Conservation (phyloP, 2,113 vertebrate genomes). For the Thamnophis sirtalis region DNA sequence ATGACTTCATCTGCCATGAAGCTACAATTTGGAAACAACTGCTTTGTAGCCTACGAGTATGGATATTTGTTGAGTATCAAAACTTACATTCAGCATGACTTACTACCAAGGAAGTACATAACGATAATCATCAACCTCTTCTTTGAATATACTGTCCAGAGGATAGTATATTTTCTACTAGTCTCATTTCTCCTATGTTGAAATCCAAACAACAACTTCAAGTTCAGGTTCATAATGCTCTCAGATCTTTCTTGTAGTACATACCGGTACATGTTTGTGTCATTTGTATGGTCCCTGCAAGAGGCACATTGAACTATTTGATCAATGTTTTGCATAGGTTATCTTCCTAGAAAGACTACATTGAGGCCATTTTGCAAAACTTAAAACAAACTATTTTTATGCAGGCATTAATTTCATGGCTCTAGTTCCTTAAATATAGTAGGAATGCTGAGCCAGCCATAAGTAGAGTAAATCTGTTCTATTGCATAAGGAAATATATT, state of each 20-base stretch:
- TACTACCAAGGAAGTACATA: neutral
- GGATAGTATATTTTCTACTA: neutral
- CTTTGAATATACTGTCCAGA: neutral
- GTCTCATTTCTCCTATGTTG: neutral
- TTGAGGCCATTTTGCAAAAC: neutral
- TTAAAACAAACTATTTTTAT: neutral
- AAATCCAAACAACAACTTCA: neutral
- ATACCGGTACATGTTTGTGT: neutral
- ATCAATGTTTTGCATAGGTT: neutral
- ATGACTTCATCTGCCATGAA: neutral
- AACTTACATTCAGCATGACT: neutral
- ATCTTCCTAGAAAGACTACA: neutral
- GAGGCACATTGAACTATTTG: neutral
- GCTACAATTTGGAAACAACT: neutral
- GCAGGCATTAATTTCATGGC: slow-evolving; percentile 10
- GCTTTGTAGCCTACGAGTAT: neutral
- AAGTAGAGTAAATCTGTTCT: slow-evolving; percentile 3
- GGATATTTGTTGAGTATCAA: neutral
- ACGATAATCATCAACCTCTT: neutral
- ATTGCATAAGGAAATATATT: slow-evolving; percentile 30
- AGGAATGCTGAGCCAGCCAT: slow-evolving; percentile 30
- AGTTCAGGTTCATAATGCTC: neutral
- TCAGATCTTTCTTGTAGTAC: neutral
- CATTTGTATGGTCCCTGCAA: neutral
- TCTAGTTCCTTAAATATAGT: slow-evolving; percentile 28